phyloP scores from a whole-genome alignment of 2,888 invertebrate genomes.

The Temnothorax unifasciatus region DNA sequence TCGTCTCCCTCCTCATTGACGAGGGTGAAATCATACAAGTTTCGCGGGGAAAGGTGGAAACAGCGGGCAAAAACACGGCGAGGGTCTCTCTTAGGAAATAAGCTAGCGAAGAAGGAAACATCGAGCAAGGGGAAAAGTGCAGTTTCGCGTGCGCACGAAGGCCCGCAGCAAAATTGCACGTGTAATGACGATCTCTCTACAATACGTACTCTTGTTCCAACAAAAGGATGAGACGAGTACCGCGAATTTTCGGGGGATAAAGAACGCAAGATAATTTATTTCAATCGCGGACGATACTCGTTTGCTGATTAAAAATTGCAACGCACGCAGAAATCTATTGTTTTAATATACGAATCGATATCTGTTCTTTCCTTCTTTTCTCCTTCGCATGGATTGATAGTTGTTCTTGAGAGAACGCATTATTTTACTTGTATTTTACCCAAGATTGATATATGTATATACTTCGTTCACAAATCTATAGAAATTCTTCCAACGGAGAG shows the following conservation, averaged over 20 bases:
- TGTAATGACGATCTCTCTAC: background rate
- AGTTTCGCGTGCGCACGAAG: slow-evolving; percentile 47
- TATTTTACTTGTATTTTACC: background rate
- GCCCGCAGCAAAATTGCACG: background rate
- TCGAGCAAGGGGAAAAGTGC: slow-evolving; percentile 33
- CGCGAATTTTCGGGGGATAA: background rate
- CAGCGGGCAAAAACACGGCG: slow-evolving; percentile 20
- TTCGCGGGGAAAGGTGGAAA: slow-evolving; percentile 51
- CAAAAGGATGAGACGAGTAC: background rate
- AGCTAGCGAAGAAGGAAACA: background rate
- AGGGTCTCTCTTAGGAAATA: slow-evolving; percentile 31
- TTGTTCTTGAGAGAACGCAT: background rate
- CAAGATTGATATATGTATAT: background rate
- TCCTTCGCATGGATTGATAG: background rate
- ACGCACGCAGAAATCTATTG: background rate
- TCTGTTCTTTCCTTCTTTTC: background rate
- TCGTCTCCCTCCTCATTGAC: slow-evolving; percentile 1
- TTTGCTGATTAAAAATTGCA: slow-evolving; percentile 2
- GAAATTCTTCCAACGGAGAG: background rate
- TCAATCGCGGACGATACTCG: background rate
- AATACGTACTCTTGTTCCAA: background rate
- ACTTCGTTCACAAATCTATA: background rate
- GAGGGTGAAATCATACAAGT: slow-evolving; percentile 25
- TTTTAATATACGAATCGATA: background rate
- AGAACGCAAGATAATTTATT: slow-evolving; percentile 21